phyloP scores from a whole-genome alignment of 2,888 invertebrate genomes.

The Apotomis betuletana region DNA sequence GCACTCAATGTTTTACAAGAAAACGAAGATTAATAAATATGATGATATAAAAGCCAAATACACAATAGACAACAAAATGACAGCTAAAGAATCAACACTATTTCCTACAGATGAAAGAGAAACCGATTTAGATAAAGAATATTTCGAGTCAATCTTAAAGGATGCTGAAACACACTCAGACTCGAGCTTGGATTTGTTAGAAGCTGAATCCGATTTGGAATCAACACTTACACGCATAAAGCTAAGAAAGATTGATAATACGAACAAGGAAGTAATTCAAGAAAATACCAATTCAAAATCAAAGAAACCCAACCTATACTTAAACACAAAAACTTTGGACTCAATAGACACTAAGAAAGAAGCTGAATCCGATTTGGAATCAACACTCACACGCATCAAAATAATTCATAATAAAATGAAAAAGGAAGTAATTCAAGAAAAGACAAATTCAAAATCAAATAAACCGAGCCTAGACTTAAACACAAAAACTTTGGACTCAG shows the following conservation, averaged over 20 bases:
- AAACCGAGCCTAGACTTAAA: background rate
- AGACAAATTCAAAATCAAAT: background rate
- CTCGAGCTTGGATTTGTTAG: background rate
- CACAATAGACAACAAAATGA: slow-evolving; percentile 9
- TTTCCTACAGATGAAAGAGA: slow-evolving; percentile 28
- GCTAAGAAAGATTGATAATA: slow-evolving; percentile 1
- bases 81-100: background rate
- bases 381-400: slow-evolving; percentile 13
- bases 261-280: background rate
- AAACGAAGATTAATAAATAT: background rate
- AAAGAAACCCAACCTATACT: background rate
- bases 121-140: background rate
- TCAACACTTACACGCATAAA: slow-evolving; percentile 12
- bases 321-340: background rate
- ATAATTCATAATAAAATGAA: background rate
- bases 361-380: slow-evolving; percentile 18
- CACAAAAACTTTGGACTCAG: slow-evolving; percentile 1
- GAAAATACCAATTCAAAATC: background rate
- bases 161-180: background rate
- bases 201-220: slow-evolving; percentile 19
- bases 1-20: background rate
- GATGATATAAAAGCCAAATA: slow-evolving; percentile 1
- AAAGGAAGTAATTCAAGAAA: background rate
- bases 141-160: background rate
- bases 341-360: slow-evolving; percentile 4